Evolutionary conservation across 2,113 vertebrate genomes (phyloP), one percentile per base, ranked within the genome.

Genomic region (Eurystomus gularis): DNA sequence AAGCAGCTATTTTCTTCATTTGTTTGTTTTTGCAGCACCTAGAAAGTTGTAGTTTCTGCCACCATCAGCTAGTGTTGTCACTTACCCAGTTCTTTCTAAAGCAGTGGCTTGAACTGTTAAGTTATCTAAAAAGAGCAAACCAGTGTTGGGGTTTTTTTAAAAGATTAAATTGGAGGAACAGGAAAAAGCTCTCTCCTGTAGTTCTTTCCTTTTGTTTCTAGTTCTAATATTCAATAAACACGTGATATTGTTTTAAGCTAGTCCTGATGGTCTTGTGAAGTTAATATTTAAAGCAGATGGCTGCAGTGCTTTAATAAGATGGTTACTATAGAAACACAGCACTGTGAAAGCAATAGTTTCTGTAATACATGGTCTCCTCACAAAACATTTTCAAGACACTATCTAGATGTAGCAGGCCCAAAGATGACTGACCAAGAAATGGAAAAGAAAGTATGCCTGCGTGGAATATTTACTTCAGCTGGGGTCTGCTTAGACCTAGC

Each of bases 221-320:
- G 83, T 96, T 97, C 97, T 97, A 97, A 97, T 98, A 97, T 95
- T 97, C 97, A 97, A 98, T 98, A 97, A 97, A 97, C 97, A 98
- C 96, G 94, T 97, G 97, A 97, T 95, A 93, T 84, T 96, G 96
- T 96, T 97, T 96, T 94, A 96, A 95, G 85, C 91, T 78, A 84
- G 94, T 92, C 82, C 82, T 95, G 94, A 96, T 94, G 96, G 95
- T 96, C 94, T 96, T 96, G 88, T 97, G 88, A 95, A 97, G 98
- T 97, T 98, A 98, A 98, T 98, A 98, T 98, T 99, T 98, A 97
- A 97, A 98, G 98, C 98, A 99, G 98, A 99, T 99, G 98, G 98
- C 98, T 98, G 87, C 94, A 95, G 95, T 94, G 96, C 94, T 90
- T 98, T 98, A 98, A 97, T 98, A 98, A 98, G 98, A 97, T 96